Percentiles rank a stretch among this genome's conserved stretches.
Conservation (phyloP, 2,888 invertebrate genomes). For the Oxystoma pomonae region DNA sequence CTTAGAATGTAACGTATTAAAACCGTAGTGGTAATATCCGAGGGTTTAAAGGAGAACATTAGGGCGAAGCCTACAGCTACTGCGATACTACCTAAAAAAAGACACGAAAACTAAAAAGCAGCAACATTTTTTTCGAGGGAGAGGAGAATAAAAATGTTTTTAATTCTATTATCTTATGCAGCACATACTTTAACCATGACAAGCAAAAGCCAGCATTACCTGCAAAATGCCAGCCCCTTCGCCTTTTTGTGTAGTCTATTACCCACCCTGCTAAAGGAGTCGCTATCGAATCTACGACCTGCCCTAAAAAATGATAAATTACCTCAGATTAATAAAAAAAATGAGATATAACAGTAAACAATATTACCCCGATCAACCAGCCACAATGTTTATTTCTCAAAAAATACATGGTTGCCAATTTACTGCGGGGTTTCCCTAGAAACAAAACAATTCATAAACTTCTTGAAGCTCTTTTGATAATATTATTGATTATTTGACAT, state of each 20-base stretch:
- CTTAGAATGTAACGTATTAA: constrained; percentile 55
- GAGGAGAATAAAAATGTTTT: background rate
- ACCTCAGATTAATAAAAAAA: no score
- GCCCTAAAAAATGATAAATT: constrained; percentile 55
- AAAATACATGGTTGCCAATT: no score
- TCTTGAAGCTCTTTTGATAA: no score
- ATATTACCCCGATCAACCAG: no score
- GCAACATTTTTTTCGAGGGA: background rate
- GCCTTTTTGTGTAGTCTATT: constrained; percentile 72
- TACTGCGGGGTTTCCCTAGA: no score
- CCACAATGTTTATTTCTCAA: no score
- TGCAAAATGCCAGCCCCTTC: constrained; percentile 80
- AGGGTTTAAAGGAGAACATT: constrained; percentile 69
- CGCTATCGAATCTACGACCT: constrained; percentile 78
- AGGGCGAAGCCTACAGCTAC: constrained; percentile 75
- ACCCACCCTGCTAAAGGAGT: constrained; percentile 82
- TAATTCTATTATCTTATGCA: background rate
- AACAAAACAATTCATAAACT: no score
- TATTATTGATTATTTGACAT: no score
- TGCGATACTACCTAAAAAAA: constrained; percentile 55
- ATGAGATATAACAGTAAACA: no score
- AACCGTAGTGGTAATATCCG: constrained; percentile 46
- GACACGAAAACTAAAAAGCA: background rate
- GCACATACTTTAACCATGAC: background rate
- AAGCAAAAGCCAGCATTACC: constrained; percentile 51